Percentiles rank a stretch among this genome's conserved stretches.
phyloP scores from a whole-genome alignment of 1,140 invertebrate genomes.

The Centruroides vittatus region DNA sequence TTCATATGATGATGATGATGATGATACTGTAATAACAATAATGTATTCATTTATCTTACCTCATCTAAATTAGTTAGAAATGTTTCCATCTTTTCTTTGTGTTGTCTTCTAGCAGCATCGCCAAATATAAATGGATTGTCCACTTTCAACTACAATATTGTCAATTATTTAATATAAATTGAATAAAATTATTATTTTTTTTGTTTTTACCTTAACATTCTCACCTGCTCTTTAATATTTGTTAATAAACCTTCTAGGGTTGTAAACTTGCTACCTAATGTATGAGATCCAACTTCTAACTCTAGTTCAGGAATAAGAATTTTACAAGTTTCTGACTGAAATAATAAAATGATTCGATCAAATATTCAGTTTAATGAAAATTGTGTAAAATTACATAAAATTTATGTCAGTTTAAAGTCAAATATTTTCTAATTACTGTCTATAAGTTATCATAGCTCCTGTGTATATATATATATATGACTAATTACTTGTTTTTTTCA shows the following conservation, averaged over 20 bases:
- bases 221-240: slow-evolving; percentile 33
- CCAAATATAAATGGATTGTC: slow-evolving; percentile 53
- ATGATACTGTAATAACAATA: too few relatives aligned
- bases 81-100: slow-evolving; percentile 36
- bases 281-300: slow-evolving; percentile 58
- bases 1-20: too few relatives aligned
- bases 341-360: slow-evolving; percentile 14
- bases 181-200: background rate
- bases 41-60: slow-evolving; percentile 27
- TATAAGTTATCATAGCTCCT: too few relatives aligned
- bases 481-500: too few relatives aligned
- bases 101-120: slow-evolving; percentile 47
- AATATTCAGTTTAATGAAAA: too few relatives aligned
- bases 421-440: too few relatives aligned
- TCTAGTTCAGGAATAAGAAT: slow-evolving; percentile 82
- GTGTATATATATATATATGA: too few relatives aligned
- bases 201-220: background rate
- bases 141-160: slow-evolving; percentile 42
- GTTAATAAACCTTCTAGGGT: slow-evolving; percentile 69
- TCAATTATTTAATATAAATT: background rate
- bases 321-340: slow-evolving; percentile 77
- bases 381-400: too few relatives aligned
- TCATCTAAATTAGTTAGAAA: slow-evolving; percentile 56
- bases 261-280: slow-evolving; percentile 85
- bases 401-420: too few relatives aligned